Conservation (phyloP, 2,888 invertebrate genomes). For the Galeruca laticollis region DNA sequence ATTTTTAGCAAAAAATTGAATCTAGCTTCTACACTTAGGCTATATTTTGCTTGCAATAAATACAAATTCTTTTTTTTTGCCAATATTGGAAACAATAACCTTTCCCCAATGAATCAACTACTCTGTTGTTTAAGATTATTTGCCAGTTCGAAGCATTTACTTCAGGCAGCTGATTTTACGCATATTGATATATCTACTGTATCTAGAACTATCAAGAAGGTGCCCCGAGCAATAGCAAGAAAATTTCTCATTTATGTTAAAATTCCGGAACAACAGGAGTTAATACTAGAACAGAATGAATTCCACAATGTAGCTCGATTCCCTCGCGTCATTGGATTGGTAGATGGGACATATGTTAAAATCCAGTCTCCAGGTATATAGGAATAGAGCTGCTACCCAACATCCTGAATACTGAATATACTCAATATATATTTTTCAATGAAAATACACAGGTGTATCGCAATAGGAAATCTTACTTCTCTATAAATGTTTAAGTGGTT, state of each 20-base stretch:
- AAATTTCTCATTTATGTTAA: not conserved
- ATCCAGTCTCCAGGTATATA: slow-evolving; percentile 15
- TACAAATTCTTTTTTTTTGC: too few species aligned
- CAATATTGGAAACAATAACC: slow-evolving; percentile 19
- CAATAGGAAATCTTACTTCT: too few species aligned
- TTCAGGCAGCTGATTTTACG: not conserved
- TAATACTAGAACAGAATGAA: not conserved
- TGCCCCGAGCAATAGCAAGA: too few species aligned
- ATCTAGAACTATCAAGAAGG: too few species aligned
- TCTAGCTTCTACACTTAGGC: too few species aligned
- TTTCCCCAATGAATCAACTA: not conserved
- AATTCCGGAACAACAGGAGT: slow-evolving; percentile 8
- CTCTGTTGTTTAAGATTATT: not conserved
- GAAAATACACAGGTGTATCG: slow-evolving; percentile 18
- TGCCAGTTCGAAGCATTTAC: slow-evolving; percentile 6
- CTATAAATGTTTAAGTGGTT: slow-evolving; percentile 16
- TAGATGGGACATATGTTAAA: slow-evolving; percentile 25
- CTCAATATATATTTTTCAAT: slow-evolving; percentile 1
- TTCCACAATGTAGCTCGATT: slow-evolving; percentile 18
- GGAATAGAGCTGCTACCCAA: too few species aligned
- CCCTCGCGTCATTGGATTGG: slow-evolving; percentile 13
- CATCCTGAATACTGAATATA: not conserved
- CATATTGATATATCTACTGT: too few species aligned
- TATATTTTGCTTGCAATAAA: too few species aligned
- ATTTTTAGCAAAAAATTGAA: too few species aligned